Evolutionary conservation across 2,888 invertebrate species (phyloP).

Genomic region (Electrophaes corylata): DNA sequence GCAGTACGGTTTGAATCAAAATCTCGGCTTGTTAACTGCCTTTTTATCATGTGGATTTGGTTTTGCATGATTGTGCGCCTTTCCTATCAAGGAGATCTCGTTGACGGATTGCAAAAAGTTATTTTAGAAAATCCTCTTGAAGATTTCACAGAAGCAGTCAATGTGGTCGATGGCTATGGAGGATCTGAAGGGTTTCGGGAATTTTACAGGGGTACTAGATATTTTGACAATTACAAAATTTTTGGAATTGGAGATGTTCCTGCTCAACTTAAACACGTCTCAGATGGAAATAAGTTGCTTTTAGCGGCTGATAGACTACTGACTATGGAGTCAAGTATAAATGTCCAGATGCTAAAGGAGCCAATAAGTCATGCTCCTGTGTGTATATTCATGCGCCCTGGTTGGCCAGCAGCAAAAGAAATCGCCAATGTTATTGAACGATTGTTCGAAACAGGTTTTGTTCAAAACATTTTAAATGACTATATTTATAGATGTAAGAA

Average conservation of each 20-base stretch:
- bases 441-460: constrained; percentile 53
- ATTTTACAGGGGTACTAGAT: constrained; percentile 47
- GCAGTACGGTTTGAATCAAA: constrained; percentile 49
- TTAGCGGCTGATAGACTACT: constrained; percentile 44
- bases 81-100: constrained; percentile 59
- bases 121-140: constrained; percentile 53
- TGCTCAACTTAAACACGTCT: constrained; percentile 44
- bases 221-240: constrained; percentile 43
- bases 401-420: constrained; percentile 57
- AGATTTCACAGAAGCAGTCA: constrained; percentile 51
- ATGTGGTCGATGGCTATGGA: constrained; percentile 51
- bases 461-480: constrained; percentile 39
- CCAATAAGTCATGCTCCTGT: constrained; percentile 44
- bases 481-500: constrained; percentile 25
- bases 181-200: constrained; percentile 46
- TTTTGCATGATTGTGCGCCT: constrained; percentile 62
- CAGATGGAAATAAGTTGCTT: constrained; percentile 54
- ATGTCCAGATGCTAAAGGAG: constrained; percentile 52
- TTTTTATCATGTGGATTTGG: constrained; percentile 65
- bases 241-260: constrained; percentile 40
- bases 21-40: constrained; percentile 49
- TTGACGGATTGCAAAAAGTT: constrained; percentile 52
- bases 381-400: constrained; percentile 56
- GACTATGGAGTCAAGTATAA: constrained; percentile 32
- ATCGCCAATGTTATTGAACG: constrained; percentile 42